A percentile compares a stretch with the other conserved stretches of the same genome.
Conservation (phyloP, 2,113 vertebrate species). For the Emydura subglobosa region DNA sequence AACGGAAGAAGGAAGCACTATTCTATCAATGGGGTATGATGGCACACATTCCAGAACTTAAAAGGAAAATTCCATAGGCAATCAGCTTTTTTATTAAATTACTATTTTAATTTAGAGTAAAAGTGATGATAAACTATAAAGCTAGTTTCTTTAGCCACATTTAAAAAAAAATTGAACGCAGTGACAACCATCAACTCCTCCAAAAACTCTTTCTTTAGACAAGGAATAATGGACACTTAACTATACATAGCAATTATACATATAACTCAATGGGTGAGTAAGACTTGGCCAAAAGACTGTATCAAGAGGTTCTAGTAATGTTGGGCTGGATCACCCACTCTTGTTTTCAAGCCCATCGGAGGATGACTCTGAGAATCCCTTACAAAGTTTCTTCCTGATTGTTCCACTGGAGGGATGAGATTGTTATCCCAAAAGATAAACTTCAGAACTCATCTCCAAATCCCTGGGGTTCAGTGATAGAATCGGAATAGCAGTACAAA, state of each 20-base stretch:
- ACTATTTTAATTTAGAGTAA: neutral
- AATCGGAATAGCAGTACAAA: neutral
- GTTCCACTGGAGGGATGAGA: neutral
- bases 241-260: neutral
- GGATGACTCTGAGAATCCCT: neutral
- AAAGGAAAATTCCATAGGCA: neutral
- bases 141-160: neutral
- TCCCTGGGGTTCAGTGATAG: neutral
- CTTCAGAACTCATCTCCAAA: neutral
- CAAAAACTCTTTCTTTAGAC: neutral
- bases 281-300: neutral
- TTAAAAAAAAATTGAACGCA: neutral
- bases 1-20: neutral
- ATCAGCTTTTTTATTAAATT: neutral
- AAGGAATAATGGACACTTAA: neutral
- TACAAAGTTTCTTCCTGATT: neutral
- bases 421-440: neutral
- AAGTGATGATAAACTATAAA: fast-evolving
- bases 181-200: neutral
- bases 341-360: neutral
- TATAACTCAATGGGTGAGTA: neutral
- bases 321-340: neutral
- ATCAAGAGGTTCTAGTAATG: neutral
- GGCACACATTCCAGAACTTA: fast-evolving
- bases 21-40: neutral